Conservation (phyloP, 2,888 invertebrate genomes). For the Thera britannica region DNA sequence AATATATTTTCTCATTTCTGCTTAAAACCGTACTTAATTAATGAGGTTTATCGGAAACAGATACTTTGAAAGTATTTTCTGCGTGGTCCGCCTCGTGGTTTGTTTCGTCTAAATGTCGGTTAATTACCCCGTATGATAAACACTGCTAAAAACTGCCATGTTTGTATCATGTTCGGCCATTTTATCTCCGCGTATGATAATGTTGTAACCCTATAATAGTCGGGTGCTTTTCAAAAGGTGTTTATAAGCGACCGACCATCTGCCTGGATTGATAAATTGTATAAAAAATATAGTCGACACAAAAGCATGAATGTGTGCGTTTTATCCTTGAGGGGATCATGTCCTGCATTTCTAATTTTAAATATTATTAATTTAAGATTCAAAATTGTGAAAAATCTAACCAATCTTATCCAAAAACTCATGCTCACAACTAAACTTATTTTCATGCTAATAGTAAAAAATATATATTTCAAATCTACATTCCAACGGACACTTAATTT, state of each 20-base stretch:
- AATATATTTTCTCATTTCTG: no score
- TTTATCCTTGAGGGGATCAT: constrained; percentile 48
- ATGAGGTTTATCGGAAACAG: no score
- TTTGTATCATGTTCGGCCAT: constrained; percentile 55
- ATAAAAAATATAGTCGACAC: constrained; percentile 73
- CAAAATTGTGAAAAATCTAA: no score
- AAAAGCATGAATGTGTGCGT: constrained; percentile 57
- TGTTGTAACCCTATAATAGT: constrained; percentile 77
- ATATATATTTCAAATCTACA: no score
- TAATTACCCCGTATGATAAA: constrained; percentile 1
- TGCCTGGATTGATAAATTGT: constrained; percentile 81
- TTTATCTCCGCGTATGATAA: constrained; percentile 72
- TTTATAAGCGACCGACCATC: constrained; percentile 76
- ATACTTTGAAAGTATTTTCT: background rate
- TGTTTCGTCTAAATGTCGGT: background rate
- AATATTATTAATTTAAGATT: background rate
- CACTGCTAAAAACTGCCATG: constrained; percentile 6
- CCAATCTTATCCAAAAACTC: no score
- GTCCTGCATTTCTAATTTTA: constrained; percentile 38
- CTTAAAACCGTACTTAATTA: no score
- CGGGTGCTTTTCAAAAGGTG: constrained; percentile 78
- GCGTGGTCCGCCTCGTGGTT: no score
- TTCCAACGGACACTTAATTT: background rate
- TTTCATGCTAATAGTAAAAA: no score
- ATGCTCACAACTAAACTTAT: no score